phyloP scores from a whole-genome alignment of 2,888 invertebrate genomes.

The Pachliopta kotzebuea region DNA sequence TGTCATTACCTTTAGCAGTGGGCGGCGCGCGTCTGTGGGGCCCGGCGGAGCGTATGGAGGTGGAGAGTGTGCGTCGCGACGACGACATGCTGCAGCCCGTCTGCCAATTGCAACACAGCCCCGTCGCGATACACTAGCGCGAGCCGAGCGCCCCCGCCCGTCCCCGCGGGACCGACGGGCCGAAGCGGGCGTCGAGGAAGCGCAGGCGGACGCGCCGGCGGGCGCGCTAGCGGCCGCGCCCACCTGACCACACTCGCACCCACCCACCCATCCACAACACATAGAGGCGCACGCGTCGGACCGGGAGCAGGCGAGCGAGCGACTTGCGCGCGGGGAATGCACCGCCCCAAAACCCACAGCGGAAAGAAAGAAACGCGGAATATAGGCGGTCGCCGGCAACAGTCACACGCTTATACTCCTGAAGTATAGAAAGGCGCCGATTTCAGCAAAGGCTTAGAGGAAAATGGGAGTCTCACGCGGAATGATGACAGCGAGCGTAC shows the following conservation, averaged over 20 bases:
- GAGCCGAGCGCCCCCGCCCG: slow-evolving; percentile 29
- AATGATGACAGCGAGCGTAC: background rate
- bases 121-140: slow-evolving; percentile 91
- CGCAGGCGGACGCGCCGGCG: slow-evolving; percentile 27
- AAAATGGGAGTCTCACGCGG: background rate
- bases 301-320: background rate
- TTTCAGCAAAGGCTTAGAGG: background rate
- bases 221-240: slow-evolving; percentile 18
- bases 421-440: background rate
- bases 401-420: background rate
- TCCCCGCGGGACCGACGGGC: slow-evolving; percentile 14
- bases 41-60: slow-evolving; percentile 88
- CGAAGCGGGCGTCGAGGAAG: slow-evolving; percentile 16
- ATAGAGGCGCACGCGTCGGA: slow-evolving; percentile 1
- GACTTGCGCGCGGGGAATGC: background rate
- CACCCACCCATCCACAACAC: background rate
- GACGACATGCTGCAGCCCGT: slow-evolving; percentile 89
- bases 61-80: slow-evolving; percentile 65
- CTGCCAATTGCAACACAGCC: slow-evolving; percentile 92
- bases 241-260: slow-evolving; percentile 5
- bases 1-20: slow-evolving; percentile 40
- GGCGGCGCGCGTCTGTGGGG: slow-evolving; percentile 57
- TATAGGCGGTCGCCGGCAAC: background rate
- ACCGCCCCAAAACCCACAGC: background rate
- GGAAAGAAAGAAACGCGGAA: background rate